phyloP scores from a whole-genome alignment of 2,888 invertebrate genomes.

The Oscheius myriophilus region DNA sequence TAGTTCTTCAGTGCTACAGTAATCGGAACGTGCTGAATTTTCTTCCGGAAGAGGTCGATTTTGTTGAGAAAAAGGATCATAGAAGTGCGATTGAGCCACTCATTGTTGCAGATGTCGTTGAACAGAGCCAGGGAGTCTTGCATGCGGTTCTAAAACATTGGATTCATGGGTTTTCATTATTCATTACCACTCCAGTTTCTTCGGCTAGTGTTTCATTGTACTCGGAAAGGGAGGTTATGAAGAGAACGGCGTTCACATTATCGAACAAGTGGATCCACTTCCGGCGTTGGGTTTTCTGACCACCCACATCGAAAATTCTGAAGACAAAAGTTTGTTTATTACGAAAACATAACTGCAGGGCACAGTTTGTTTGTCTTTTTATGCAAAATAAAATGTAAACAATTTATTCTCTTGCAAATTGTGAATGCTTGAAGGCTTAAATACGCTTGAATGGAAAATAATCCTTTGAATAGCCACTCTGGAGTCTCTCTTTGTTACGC shows the following conservation, averaged over 20 bases:
- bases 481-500: too few species aligned
- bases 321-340: background rate
- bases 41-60: constrained; percentile 55
- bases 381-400: too few species aligned
- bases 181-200: constrained; percentile 45
- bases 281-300: constrained; percentile 16
- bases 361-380: too few species aligned
- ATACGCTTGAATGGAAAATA: too few species aligned
- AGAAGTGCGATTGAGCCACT: constrained; percentile 53
- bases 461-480: too few species aligned
- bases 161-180: too few species aligned
- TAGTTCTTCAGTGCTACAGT: constrained; percentile 55
- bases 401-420: too few species aligned
- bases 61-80: constrained; percentile 60
- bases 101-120: constrained; percentile 56
- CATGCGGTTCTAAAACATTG: constrained; percentile 52
- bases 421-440: too few species aligned
- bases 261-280: constrained; percentile 20
- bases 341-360: background rate
- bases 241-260: constrained; percentile 5
- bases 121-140: constrained; percentile 54
- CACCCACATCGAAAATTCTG: constrained; percentile 18
- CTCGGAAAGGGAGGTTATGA: constrained; percentile 1
- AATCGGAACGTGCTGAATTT: constrained; percentile 51
- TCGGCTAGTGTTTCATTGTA: constrained; percentile 42